phyloP scores from a whole-genome alignment of 2,888 invertebrate species.

The Athalia rosae region DNA sequence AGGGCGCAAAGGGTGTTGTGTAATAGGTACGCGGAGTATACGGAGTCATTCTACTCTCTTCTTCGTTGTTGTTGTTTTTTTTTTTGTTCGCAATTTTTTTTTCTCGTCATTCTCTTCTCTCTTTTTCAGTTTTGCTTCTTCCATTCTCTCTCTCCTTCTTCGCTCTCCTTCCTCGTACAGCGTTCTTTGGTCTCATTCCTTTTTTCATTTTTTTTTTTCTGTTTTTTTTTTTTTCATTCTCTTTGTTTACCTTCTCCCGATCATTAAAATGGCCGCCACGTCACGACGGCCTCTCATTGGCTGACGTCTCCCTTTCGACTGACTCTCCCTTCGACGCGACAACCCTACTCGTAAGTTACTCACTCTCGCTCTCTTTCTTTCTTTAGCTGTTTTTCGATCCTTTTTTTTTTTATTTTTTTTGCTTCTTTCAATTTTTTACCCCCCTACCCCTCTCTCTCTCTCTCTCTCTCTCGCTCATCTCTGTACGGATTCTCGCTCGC shows the following conservation, averaged over 20 bases:
- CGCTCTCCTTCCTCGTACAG: too few relatives aligned
- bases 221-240: constrained; percentile 54
- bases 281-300: constrained; percentile 69
- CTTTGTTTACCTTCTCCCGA: constrained; percentile 72
- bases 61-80: too few relatives aligned
- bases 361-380: constrained; percentile 56
- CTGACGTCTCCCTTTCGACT: constrained; percentile 60
- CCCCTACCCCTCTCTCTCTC: constrained; percentile 38
- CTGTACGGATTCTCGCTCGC: constrained; percentile 47
- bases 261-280: constrained; percentile 74
- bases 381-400: constrained; percentile 52
- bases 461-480: constrained; percentile 14
- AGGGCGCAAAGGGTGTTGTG: constrained; percentile 57
- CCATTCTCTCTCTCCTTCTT: constrained; percentile 44
- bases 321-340: constrained; percentile 14
- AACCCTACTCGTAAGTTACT: constrained; percentile 34
- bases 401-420: constrained; percentile 43
- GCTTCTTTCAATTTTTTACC: not conserved
- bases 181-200: too few relatives aligned
- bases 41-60: constrained; percentile 66
- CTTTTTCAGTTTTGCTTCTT: not conserved
- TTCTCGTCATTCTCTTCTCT: not conserved
- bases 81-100: not conserved
- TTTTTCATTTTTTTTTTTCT: not conserved
- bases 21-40: constrained; percentile 43